Evolutionary conservation across 2,113 vertebrate genomes (phyloP).

Genomic region (Chionodraco myersi): DNA sequence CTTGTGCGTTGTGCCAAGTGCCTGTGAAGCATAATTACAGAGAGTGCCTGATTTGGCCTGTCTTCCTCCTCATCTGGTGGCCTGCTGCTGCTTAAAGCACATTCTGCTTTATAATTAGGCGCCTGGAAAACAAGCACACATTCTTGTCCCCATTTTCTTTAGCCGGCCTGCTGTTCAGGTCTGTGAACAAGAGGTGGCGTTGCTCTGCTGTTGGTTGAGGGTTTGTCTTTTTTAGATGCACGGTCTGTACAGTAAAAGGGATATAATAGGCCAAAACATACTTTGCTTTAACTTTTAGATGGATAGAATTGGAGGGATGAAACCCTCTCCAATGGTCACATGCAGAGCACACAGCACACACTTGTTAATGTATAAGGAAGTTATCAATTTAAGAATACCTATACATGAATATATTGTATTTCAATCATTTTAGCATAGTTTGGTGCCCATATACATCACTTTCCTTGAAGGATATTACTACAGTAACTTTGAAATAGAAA

Average conservation of each 20-base stretch:
- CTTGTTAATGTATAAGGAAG: not conserved
- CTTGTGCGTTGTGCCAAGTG: conserved; percentile 76
- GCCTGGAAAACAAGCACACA: conserved; percentile 78
- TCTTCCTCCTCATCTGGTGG: conserved; percentile 86
- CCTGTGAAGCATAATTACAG: conserved; percentile 85
- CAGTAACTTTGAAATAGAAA: not conserved
- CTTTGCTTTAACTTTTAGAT: not conserved
- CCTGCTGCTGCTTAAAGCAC: conserved; percentile 84
- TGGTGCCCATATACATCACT: not conserved
- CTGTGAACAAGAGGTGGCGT: conserved; percentile 74
- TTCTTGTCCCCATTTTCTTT: conserved; percentile 57
- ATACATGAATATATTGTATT: not conserved
- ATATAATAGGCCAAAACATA: not conserved
- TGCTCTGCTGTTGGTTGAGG: conserved; percentile 50
- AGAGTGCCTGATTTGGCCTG: conserved; percentile 83
- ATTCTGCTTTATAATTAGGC: conserved; percentile 84
- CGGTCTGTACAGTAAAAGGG: not conserved
- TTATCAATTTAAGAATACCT: not conserved
- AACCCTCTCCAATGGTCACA: too few species aligned
- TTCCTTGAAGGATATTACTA: not conserved
- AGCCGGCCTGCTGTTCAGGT: conserved; percentile 37
- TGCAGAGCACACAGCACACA: too few species aligned
- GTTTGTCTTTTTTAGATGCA: not conserved
- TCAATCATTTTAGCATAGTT: not conserved
- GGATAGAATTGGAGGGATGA: too few species aligned